Evolutionary conservation across 2,113 vertebrate species (phyloP), one percentile per base, ranked within the genome.

Genomic region (Nanorana parkeri): DNA sequence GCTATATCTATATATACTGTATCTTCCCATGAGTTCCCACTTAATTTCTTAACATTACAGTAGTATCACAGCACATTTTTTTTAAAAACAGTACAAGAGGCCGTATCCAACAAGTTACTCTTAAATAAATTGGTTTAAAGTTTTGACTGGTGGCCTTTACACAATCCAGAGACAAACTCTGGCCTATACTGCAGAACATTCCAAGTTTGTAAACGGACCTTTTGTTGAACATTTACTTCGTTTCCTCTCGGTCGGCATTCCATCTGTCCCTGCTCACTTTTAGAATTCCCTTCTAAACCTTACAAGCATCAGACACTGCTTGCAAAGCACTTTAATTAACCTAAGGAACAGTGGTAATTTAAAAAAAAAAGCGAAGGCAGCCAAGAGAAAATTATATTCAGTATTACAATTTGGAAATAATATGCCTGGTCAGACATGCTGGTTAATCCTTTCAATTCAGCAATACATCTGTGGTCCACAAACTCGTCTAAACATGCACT

Each of bases 331-430:
- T 87, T 87, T 60, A 81, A 88, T 85, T 83, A 85, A 61, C 68
- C 54, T 60, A 76, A 85, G 80, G 55, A 86, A 85, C 65, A 29
- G 68, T 58, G 51, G 52, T 61, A 73, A 66, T 55, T 84, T 79
- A 80, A 81, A 36, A 36, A 86, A 83, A 83, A 85, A 75, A 21
- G 84, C 85, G 84, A 78, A 74, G 65, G 82, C 77, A 86, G 80
- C 58, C 51, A 85, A 81, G 77, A 83, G 52, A 71, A 80, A 87
- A 85, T 3, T 0, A 87, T 87, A 78, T 82, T 83, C 64, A 41
- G 24, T 13, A 71, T 60, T 80, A 47, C 81, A 84, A 80, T 86
- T 73, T 78, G 69, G 81, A 83, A 87, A 81, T 0, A 0, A 80
- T 64, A 41, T 72, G 83, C 68, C 83, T 81, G 2, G 1, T 82